Conservation (phyloP, 2,888 invertebrate genomes). For the Nycteola revayana region DNA sequence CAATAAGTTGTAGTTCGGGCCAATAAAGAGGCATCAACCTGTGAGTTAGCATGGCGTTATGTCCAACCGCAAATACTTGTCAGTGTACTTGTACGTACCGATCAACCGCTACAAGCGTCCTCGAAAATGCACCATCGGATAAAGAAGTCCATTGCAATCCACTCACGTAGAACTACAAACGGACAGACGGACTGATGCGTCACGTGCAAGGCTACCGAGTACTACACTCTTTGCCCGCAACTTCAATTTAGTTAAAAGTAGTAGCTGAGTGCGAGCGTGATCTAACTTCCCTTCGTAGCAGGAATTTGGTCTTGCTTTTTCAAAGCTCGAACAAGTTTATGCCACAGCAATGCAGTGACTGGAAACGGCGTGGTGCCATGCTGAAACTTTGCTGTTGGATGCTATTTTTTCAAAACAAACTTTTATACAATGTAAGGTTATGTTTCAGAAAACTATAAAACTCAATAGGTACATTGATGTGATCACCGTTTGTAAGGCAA, state of each 20-base stretch:
- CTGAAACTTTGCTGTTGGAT: too few species aligned
- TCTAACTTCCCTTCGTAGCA: conserved; percentile 49
- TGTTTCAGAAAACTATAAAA: too few species aligned
- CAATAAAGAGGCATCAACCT: conserved; percentile 27
- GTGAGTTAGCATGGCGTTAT: conserved; percentile 17
- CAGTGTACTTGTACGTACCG: conserved; percentile 29
- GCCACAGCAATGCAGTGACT: conserved; percentile 41
- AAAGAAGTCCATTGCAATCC: conserved; percentile 51
- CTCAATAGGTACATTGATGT: too few species aligned
- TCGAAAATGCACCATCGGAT: conserved; percentile 49
- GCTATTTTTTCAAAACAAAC: too few species aligned
- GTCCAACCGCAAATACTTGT: conserved; percentile 47
- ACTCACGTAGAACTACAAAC: conserved; percentile 67
- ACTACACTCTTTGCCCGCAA: conserved; percentile 60
- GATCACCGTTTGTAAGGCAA: too few species aligned
- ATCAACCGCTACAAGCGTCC: conserved; percentile 44
- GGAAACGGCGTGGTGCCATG: conserved; percentile 11
- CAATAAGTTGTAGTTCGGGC: conserved; percentile 9
- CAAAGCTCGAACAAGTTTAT: conserved; percentile 39
- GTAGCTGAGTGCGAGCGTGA: conserved; percentile 63
- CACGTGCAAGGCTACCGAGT: conserved; percentile 48
- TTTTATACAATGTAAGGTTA: too few species aligned
- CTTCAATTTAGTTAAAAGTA: conserved; percentile 79
- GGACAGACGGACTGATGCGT: conserved; percentile 62
- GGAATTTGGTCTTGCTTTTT: conserved; percentile 53